Conservation (phyloP, 2,888 invertebrate species). For the Tipula helvola region DNA sequence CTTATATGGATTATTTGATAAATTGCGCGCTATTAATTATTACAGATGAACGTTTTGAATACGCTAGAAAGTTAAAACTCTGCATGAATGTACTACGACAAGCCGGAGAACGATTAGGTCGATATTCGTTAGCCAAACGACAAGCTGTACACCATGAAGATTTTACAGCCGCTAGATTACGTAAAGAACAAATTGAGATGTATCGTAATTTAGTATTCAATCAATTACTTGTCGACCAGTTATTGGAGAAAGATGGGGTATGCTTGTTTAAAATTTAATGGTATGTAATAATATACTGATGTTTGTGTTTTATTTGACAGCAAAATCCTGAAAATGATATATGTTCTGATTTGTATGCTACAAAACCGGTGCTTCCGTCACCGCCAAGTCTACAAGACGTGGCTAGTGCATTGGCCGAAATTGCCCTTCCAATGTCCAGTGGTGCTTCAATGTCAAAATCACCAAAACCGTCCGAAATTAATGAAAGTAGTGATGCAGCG, state of each 20-base stretch:
- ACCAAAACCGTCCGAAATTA: background rate
- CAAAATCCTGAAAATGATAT: conserved; percentile 27
- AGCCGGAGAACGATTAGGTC: conserved; percentile 80
- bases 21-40: background rate
- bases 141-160: conserved; percentile 88
- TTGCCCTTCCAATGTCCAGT: conserved; percentile 22
- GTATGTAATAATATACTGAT: background rate
- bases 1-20: background rate
- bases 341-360: conserved; percentile 30
- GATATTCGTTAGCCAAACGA: conserved; percentile 81
- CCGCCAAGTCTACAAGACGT: conserved; percentile 36
- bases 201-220: conserved; percentile 64
- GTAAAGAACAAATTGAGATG: conserved; percentile 81
- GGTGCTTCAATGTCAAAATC: conserved; percentile 24
- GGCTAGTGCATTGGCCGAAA: conserved; percentile 30
- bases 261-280: background rate
- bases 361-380: conserved; percentile 30
- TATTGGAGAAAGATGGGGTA: conserved; percentile 69
- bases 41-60: conserved; percentile 83
- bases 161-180: conserved; percentile 78
- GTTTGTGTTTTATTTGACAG: background rate
- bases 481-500: background rate
- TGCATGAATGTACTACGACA: conserved; percentile 71
- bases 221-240: conserved; percentile 57
- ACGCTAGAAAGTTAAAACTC: conserved; percentile 79